These are phyloP conservation scores for Lamellibrachia satsuma DNA, from an alignment of 2,888 invertebrate species.

Conservation along the genomic window DNA sequence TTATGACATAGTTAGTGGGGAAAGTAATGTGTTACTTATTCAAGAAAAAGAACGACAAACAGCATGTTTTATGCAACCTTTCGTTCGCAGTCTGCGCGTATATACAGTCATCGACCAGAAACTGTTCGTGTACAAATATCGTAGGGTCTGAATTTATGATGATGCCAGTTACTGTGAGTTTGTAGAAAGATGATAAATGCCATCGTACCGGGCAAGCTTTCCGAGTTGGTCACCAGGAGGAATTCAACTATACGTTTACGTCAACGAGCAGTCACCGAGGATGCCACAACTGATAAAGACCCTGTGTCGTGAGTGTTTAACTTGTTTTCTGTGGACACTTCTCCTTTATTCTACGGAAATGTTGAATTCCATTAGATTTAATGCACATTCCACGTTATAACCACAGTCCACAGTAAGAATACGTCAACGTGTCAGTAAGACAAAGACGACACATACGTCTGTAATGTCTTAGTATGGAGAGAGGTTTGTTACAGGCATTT, in stretches of 20 bases:
- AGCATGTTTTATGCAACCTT: background rate
- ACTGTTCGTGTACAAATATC: background rate
- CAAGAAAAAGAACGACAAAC: background rate
- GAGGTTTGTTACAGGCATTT: too few species aligned
- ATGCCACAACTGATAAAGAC: too few species aligned
- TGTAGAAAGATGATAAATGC: background rate
- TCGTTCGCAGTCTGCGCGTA: background rate
- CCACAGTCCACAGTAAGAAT: background rate
- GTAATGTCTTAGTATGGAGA: background rate
- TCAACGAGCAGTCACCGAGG: too few species aligned
- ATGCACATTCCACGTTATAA: background rate
- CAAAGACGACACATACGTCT: background rate
- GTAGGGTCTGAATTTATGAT: background rate
- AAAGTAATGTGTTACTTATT: background rate
- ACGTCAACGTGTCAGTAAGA: background rate
- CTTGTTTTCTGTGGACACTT: too few species aligned
- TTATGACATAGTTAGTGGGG: background rate
- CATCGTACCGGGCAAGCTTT: background rate
- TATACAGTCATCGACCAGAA: background rate
- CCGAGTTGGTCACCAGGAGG: background rate
- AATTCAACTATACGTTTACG: background rate
- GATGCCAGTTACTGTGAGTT: background rate
- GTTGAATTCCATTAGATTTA: too few species aligned
- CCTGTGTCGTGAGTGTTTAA: too few species aligned
- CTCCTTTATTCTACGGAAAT: too few species aligned